Percentiles rank a stretch among this genome's conserved stretches.
Evolutionary conservation across 2,888 invertebrate genomes (phyloP).

Genomic region (Dolichopus griseipennis): DNA sequence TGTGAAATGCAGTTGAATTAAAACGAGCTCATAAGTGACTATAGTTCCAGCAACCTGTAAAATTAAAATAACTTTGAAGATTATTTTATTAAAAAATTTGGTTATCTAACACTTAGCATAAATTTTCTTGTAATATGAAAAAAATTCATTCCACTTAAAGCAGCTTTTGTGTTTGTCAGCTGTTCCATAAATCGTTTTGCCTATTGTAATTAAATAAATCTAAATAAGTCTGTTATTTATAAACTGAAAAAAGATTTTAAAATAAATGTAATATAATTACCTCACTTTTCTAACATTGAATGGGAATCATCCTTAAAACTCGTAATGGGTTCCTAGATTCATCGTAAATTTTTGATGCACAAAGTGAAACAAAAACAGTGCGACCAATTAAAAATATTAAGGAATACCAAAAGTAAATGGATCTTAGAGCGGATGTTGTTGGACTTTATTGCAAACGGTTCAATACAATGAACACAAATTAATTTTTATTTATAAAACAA

Average conservation of each 20-base stretch:
- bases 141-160: slow-evolving; percentile 50
- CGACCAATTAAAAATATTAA: slow-evolving; percentile 44
- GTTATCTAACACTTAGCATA: slow-evolving; percentile 42
- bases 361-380: slow-evolving; percentile 44
- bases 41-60: slow-evolving; percentile 54
- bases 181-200: slow-evolving; percentile 48
- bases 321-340: slow-evolving; percentile 44
- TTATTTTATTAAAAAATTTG: too few relatives aligned
- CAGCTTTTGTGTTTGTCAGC: slow-evolving; percentile 45
- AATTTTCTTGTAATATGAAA: slow-evolving; percentile 48
- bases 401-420: slow-evolving; percentile 46
- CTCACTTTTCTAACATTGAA: slow-evolving; percentile 44
- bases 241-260: slow-evolving; percentile 18
- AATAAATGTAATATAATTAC: slow-evolving; percentile 29
- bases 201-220: slow-evolving; percentile 30
- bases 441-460: slow-evolving; percentile 28
- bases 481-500: background rate
- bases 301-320: slow-evolving; percentile 43
- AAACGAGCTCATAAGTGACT: slow-evolving; percentile 41
- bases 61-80: background rate
- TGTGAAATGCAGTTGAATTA: slow-evolving; percentile 23
- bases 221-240: background rate
- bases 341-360: slow-evolving; percentile 45
- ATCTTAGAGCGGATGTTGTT: slow-evolving; percentile 36
- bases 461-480: background rate